Evolutionary conservation across 2,888 invertebrate species (phyloP), one percentile per base, ranked within the genome.

Genomic region (Nomada goodeniana): DNA sequence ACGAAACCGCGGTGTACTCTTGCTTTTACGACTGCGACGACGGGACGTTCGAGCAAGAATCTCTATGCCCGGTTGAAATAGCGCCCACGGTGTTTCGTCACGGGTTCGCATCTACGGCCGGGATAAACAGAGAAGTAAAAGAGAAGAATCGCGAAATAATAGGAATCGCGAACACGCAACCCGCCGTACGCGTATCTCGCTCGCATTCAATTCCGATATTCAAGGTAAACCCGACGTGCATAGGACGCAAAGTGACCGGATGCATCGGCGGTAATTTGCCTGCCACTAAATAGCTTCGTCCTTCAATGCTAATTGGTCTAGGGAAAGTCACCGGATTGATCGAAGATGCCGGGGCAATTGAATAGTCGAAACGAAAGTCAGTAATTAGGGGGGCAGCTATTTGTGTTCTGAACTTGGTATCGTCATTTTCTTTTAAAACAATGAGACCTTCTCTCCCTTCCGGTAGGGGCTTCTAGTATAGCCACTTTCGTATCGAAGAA

Each of bases 181-280:
- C 65, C 47, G 65, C n/a, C 55, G 42, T 53, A 53, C 59, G 9
- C 29, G 70, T 26, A 50, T 76, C 70, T 63, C 57, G 61, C 26
- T 63, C 60, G 78, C 69, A 70, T 80, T 71, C 80, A 47, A 82
- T 77, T 85, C 76, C 75, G 70, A 80, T 77, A 76, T 83, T 81
- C 87, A 87, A 87, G 85, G 87, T 82, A 63, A 84, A 55, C 63
- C 67, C 36, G 36, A 36, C 75, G 65, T 55, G 71, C 57, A 67
- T 68, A 77, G 71, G 77, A 71, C 70, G 57, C 69, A 47, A 20
- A 67, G 47, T 29, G 84, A 73, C 87, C 85, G 87, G 87, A 87
- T 87, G 87, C 85, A 84, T 69, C 64, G 70, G 74, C 60, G 70
- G 82, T 86, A 86, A 86, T 81, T 85, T 85, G 73, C 86, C 73